Evolutionary conservation across 2,797 vertebrate genomes (phyloP).

Genomic region (Nannoperca australis): DNA sequence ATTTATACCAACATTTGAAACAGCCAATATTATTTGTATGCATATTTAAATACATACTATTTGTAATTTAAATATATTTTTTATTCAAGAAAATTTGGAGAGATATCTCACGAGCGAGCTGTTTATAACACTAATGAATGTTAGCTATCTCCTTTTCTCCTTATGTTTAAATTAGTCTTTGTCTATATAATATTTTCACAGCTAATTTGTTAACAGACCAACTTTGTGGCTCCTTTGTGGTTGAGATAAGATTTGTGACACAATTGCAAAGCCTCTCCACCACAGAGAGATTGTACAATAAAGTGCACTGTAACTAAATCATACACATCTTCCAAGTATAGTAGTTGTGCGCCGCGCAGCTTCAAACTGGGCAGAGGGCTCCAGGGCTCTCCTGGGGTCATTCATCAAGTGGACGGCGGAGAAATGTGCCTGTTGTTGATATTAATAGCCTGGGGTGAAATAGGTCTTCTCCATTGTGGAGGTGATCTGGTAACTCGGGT

Average conservation of each 20-base stretch:
- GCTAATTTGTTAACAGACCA: slow-evolving; percentile 17
- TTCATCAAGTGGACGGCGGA: slow-evolving; percentile 58
- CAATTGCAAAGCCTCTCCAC: slow-evolving; percentile 47
- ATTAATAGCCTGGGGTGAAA: slow-evolving; percentile 72
- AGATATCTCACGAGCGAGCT: slow-evolving; percentile 31
- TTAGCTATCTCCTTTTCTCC: slow-evolving; percentile 8
- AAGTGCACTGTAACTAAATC: slow-evolving; percentile 77
- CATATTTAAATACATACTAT: slow-evolving; percentile 16
- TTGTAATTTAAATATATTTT: slow-evolving; percentile 12
- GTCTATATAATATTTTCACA: slow-evolving; percentile 16
- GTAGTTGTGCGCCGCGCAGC: slow-evolving; percentile 73
- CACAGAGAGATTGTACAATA: slow-evolving; percentile 74
- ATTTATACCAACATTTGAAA: slow-evolving; percentile 21
- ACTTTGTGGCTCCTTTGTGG: slow-evolving; percentile 18
- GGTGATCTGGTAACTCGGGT: slow-evolving; percentile 63
- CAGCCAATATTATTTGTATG: slow-evolving; percentile 15
- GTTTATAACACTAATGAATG: slow-evolving; percentile 5
- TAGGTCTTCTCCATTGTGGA: slow-evolving; percentile 63
- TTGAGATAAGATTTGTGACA: slow-evolving; percentile 42
- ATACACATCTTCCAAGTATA: slow-evolving; percentile 63
- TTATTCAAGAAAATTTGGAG: slow-evolving; percentile 3
- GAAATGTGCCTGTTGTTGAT: slow-evolving; percentile 61
- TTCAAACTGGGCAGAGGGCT: slow-evolving; percentile 62
- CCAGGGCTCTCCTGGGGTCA: slow-evolving; percentile 54
- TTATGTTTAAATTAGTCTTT: slow-evolving; percentile 24